Conservation (phyloP, 2,113 vertebrate genomes). For the Accipiter virgatus region DNA sequence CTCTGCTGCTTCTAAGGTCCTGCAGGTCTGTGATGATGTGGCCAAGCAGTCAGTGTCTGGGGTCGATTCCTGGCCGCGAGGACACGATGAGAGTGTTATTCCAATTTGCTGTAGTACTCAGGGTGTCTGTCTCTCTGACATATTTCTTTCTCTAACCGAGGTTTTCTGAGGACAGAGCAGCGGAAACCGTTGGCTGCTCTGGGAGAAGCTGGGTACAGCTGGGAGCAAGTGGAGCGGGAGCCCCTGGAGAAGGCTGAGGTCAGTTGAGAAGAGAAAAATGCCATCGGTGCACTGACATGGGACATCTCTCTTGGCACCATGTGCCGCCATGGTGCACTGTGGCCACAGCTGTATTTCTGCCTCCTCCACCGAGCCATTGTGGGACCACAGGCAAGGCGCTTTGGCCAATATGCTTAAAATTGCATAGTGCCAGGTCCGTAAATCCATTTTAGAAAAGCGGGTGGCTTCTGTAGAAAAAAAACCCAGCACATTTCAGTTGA, state of each 20-base stretch:
- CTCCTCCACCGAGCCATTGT: not conserved
- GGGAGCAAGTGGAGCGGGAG: not conserved
- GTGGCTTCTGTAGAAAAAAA: not conserved
- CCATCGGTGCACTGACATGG: fast-evolving
- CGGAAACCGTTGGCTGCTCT: not conserved
- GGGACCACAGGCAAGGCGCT: not conserved
- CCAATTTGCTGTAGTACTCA: not conserved
- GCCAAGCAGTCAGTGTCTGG: not conserved
- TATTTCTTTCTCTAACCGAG: not conserved
- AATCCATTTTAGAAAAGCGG: not conserved
- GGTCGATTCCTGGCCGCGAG: not conserved
- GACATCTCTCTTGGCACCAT: not conserved
- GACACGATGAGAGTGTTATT: fast-evolving
- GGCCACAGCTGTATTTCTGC: not conserved
- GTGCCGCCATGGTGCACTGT: fast-evolving
- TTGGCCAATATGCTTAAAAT: not conserved
- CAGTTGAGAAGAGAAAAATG: not conserved
- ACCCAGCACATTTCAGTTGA: fast-evolving
- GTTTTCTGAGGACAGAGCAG: not conserved
- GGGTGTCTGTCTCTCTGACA: not conserved
- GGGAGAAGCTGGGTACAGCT: not conserved
- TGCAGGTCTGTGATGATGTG: not conserved
- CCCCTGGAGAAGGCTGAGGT: not conserved
- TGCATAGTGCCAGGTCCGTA: not conserved
- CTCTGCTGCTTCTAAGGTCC: not conserved